phyloP scores from a whole-genome alignment of 1,140 invertebrate genomes.

The Elymnias hypermnestra region DNA sequence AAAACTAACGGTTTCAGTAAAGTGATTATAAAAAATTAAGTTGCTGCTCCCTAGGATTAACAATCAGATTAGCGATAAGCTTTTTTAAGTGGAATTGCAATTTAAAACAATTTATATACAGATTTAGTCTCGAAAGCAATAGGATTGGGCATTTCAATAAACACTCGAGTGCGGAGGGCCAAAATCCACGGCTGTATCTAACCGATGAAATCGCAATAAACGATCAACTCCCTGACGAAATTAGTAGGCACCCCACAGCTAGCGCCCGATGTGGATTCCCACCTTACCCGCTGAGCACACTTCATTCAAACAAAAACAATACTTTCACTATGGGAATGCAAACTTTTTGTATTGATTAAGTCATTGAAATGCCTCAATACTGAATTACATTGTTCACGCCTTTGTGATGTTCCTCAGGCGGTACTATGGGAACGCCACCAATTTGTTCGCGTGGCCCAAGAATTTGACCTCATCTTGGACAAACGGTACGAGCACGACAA shows the following conservation, averaged over 20 bases:
- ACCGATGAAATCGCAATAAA: slow-evolving; percentile 49
- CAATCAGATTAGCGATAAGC: too few relatives aligned
- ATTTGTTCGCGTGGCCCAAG: slow-evolving; percentile 63
- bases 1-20: too few relatives aligned
- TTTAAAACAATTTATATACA: slow-evolving; percentile 18
- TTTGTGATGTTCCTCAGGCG: slow-evolving; percentile 52
- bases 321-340: slow-evolving; percentile 59
- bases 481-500: slow-evolving; percentile 34
- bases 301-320: slow-evolving; percentile 59
- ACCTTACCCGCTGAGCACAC: slow-evolving; percentile 40
- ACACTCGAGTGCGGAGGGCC: slow-evolving; percentile 38
- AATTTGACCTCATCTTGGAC: slow-evolving; percentile 47
- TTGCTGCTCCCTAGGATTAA: too few relatives aligned
- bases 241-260: slow-evolving; percentile 45
- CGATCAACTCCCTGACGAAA: slow-evolving; percentile 56
- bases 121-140: slow-evolving; percentile 19
- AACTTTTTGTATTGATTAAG: slow-evolving; percentile 70
- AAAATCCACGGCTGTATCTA: slow-evolving; percentile 38
- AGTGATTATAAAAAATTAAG: too few relatives aligned
- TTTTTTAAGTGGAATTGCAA: too few relatives aligned
- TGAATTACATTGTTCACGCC: slow-evolving; percentile 30
- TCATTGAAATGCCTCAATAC: slow-evolving; percentile 60
- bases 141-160: slow-evolving; percentile 41
- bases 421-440: slow-evolving; percentile 65
- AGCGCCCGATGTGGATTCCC: slow-evolving; percentile 61